Base-by-base conservation (phyloP, 2,888 invertebrate genomes). In the Dicranocentrus wangi region DNA sequence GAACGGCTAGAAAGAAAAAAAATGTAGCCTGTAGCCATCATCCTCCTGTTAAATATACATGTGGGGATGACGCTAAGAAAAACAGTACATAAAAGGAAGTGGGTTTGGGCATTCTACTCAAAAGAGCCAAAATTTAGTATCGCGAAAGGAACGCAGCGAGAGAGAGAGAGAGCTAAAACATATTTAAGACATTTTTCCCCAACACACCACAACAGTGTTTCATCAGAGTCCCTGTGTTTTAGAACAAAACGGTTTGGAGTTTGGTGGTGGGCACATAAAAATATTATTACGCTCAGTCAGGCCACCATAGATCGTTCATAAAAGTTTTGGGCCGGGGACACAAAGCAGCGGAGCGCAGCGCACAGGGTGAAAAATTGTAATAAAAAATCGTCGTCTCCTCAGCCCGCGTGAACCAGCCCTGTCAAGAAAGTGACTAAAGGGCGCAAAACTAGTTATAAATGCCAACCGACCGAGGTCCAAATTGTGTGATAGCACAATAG, bases 401-500 rank as follows among this genome's bases (percentile, higher is more conserved):
- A n/a, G n/a, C n/a, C 32, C 53, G 39, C 55, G 55, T 55, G 55
- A 69, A 21, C 10, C 17, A 21, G 21, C 5, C 7, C 32, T 69
- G 55, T 39, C 69, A 69, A 32, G 32, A 69, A 55, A 25, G 25
- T 55, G 43, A 55, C 32, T 13, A 32, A 39, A 69, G 69, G 55
- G 69, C 39, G 25, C 53, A 69, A 69, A 63, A 69, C 69, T 53
- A 69, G 69, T 69, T 69, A 39, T 32, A 39, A 53, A 69, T 32
- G 32, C 47, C 32, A 70, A 61, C 70, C n/a, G 70, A 63, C 43
- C 70, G 61, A 70, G 39, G 39, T 51, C 15, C 13, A n/a, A 78
- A 70, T 70, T 70, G 78, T 63, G 70, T 63, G 78, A 70, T 69
- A 70, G 61, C 63, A 65, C 78, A 78, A 69, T 63, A 27, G 63